These are phyloP conservation scores for Callionymus lyra DNA, from an alignment of 2,113 vertebrate genomes.

Conservation along the genomic window DNA sequence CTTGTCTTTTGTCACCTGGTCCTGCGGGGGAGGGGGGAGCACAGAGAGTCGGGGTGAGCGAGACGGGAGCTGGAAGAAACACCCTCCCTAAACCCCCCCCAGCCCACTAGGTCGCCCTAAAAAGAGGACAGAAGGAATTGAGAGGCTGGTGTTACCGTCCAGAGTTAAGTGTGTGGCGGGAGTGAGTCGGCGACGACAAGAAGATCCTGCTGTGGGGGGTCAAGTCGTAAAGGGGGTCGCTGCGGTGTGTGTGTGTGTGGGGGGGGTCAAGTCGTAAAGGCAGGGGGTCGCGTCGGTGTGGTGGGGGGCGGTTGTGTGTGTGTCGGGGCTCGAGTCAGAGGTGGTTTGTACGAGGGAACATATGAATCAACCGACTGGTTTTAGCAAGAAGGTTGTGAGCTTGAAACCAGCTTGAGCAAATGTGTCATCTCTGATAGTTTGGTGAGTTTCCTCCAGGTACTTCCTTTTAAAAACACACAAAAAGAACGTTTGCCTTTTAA, in stretches of 20 bases:
- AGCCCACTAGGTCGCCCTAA: constrained; percentile 27
- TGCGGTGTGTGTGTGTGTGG: too few species aligned
- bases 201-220: constrained; percentile 56
- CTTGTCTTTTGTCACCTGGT: constrained; percentile 96
- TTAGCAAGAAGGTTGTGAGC: too few species aligned
- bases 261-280: constrained; percentile 16
- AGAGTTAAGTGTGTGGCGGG: constrained; percentile 64
- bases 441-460: too few species aligned
- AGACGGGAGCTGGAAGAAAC: constrained; percentile 11
- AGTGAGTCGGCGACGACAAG: constrained; percentile 53
- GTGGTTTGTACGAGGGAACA: too few species aligned
- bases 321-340: too few species aligned
- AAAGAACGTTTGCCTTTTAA: too few species aligned
- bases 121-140: constrained; percentile 33
- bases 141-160: constrained; percentile 54
- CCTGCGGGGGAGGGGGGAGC: constrained; percentile 57
- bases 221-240: constrained; percentile 26
- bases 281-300: too few species aligned
- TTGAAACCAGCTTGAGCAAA: too few species aligned
- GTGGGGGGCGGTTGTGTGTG: too few species aligned
- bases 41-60: constrained; percentile 25
- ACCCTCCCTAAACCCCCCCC: constrained; percentile 26
- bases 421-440: too few species aligned
- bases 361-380: too few species aligned
- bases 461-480: too few species aligned